Conservation (phyloP, 2,888 invertebrate species). For the Ochlodes sylvanus region DNA sequence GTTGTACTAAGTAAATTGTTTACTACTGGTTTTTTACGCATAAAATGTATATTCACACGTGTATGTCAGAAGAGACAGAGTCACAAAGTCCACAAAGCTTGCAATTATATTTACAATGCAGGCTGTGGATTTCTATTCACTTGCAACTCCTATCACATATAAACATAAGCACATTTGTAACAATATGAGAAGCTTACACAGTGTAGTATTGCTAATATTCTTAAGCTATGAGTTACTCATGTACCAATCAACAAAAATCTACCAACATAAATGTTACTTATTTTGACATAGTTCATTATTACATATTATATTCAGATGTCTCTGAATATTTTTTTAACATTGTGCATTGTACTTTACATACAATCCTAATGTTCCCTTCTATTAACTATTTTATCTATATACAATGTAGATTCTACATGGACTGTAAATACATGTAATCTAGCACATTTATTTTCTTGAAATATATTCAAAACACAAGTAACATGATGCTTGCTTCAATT, state of each 20-base stretch:
- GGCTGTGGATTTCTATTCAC: background rate
- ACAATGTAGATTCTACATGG: too few species aligned
- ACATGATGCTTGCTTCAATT: background rate
- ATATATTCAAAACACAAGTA: background rate
- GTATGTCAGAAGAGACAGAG: background rate
- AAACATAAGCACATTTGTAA: background rate
- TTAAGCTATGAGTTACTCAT: background rate
- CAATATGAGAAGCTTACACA: background rate
- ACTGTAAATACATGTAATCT: too few species aligned
- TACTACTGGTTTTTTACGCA: background rate
- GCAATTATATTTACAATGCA: conserved; percentile 7
- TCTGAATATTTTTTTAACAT: background rate
- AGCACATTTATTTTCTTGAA: too few species aligned
- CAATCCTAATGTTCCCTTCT: too few species aligned
- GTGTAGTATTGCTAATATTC: background rate
- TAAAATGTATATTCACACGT: background rate
- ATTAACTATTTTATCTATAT: too few species aligned
- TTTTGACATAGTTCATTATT: background rate
- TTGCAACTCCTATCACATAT: background rate
- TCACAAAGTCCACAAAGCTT: background rate
- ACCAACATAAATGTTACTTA: background rate
- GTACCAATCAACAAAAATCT: conserved; percentile 1
- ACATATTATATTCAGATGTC: background rate
- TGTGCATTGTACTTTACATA: background rate
- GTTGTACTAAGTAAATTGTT: background rate